Percentiles rank a stretch among this genome's conserved stretches.
Evolutionary conservation across 1,140 invertebrate species (phyloP).

Genomic region (Lethrus apterus): DNA sequence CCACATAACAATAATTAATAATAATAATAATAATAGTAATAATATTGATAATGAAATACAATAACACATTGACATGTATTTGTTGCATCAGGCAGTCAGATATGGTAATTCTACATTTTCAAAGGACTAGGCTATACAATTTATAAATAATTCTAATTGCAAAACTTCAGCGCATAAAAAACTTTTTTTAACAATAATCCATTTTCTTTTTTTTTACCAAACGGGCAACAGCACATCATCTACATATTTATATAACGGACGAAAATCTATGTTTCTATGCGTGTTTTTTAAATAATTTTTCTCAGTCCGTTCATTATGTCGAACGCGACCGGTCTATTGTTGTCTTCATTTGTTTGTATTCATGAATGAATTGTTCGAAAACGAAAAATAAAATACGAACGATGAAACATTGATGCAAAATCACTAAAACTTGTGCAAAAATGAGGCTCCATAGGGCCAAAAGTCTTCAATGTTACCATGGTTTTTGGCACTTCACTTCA

Average conservation of each 20-base stretch:
- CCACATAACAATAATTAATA: too few relatives aligned
- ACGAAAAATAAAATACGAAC: neutral
- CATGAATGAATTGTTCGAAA: too few relatives aligned
- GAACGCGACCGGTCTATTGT: too few relatives aligned
- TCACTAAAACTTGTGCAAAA: constrained; percentile 29
- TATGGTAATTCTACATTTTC: constrained; percentile 25
- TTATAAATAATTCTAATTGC: constrained; percentile 12
- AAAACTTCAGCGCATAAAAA: constrained; percentile 16
- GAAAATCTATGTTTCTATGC: constrained; percentile 27
- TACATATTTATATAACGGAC: constrained; percentile 10
- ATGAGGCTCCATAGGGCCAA: constrained; percentile 27
- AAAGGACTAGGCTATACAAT: constrained; percentile 5
- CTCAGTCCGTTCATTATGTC: too few relatives aligned
- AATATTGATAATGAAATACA: constrained; percentile 1
- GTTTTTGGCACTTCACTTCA: constrained; percentile 40
- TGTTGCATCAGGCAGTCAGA: constrained; percentile 23
- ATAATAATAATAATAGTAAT: too few relatives aligned
- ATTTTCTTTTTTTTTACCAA: neutral
- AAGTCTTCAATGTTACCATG: constrained; percentile 22
- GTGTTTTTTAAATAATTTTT: too few relatives aligned
- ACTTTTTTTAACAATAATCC: constrained; percentile 9
- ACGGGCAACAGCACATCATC: neutral
- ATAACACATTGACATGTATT: constrained; percentile 19
- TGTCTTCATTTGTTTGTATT: too few relatives aligned
- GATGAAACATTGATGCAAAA: constrained; percentile 7